Percentiles rank a stretch among this genome's conserved stretches.
These are phyloP conservation scores for Limnephilus auricula DNA, from an alignment of 2,888 invertebrate species.

Conservation along the genomic window DNA sequence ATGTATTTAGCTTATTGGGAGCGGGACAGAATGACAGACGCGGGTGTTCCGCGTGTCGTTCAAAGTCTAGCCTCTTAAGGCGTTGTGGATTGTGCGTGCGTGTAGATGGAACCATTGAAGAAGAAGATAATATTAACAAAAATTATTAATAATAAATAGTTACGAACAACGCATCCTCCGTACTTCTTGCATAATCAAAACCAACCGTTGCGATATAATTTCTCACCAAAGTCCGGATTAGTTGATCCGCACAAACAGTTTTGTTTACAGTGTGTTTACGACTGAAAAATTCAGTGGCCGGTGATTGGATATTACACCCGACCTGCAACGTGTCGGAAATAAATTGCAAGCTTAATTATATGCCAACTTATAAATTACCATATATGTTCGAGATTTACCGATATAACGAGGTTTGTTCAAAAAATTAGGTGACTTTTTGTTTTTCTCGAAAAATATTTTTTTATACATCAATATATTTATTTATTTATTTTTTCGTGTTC, in stretches of 20 bases:
- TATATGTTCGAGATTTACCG: neutral
- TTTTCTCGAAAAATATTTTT: too few species aligned
- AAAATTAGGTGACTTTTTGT: too few species aligned
- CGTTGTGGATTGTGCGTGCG: too few species aligned
- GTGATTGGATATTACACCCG: constrained; percentile 3
- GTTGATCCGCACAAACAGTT: constrained; percentile 34
- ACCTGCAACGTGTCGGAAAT: neutral
- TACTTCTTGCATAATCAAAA: neutral
- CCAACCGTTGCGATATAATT: constrained; percentile 20
- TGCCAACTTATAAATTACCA: neutral
- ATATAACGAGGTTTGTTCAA: too few species aligned
- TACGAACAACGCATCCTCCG: neutral
- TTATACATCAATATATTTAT: too few species aligned
- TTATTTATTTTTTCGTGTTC: too few species aligned
- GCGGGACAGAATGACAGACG: too few species aligned
- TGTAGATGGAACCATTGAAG: too few species aligned
- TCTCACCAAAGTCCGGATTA: neutral
- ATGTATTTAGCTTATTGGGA: too few species aligned
- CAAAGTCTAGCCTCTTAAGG: too few species aligned
- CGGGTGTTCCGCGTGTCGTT: too few species aligned
- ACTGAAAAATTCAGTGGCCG: constrained; percentile 11
- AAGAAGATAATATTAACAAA: too few species aligned
- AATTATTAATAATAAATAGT: neutral
- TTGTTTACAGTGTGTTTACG: constrained; percentile 34
- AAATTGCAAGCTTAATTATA: neutral